Base-by-base conservation (phyloP, 2,113 vertebrate genomes). In the Pandion haliaetus region DNA sequence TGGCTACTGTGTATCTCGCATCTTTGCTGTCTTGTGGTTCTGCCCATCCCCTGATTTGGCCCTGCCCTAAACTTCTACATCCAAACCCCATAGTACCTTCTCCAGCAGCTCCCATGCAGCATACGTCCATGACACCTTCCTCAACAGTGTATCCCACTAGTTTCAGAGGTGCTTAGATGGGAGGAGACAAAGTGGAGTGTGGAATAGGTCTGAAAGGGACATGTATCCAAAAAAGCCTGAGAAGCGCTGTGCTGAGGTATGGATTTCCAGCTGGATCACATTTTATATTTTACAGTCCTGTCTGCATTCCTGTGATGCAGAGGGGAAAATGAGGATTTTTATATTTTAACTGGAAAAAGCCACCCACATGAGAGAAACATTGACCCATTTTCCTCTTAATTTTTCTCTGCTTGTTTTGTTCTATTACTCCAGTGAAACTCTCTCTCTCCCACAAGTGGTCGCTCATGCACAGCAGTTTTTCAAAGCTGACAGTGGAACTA, bases 251-350 rank as follows among this genome's bases (percentile, higher is more conserved):
- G 66, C 42, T 4, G 14, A 63, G 78, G 50, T 87, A 71, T 47
- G 47, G 82, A 17, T 82, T 90, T 95, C 74, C 62, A 85, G 66
- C 40, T 95, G 95, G 90, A 61, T 88, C 36, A 6, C 1, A 1
- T 63, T 84, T 67, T 79, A 3, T 58, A 10, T 55, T 84, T 93
- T 82, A 76, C 71, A 91, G 57, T 69, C 31, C 70, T 93, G 66
- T 88, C 90, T 94, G 65, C 74, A 76, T 92, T 94, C 74, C 66
- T 92, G 31, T 6, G 62, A 76, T 26, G 36, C 94, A 72, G 62
- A 31, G 85, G 88, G 78, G 79, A 88, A 52, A 88, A 92, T 0
- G 8, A 34, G 57, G 61, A 25, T 36, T 92, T 86, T 88, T 87
- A 6, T 50, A 34, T 90, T 93, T 93, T 15, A 76, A 26, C 49